Evolutionary conservation across 2,113 vertebrate species (phyloP).

Genomic region (Prunella fulvescens): DNA sequence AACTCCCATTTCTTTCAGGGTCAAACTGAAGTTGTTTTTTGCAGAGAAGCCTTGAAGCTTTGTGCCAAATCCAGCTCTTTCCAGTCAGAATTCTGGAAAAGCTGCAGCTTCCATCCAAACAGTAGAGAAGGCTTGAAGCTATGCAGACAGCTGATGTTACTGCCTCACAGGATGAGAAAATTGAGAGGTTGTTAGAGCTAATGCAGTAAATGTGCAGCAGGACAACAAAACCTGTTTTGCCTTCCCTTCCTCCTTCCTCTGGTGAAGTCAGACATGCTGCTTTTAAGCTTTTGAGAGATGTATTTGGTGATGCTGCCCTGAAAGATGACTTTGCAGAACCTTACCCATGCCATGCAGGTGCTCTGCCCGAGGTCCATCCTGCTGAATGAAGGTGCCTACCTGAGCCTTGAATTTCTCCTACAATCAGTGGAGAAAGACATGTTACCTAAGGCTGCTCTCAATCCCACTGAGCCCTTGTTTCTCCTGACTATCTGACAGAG

Average conservation of each 20-base stretch:
- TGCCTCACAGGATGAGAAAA: not conserved
- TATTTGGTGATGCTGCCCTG: not conserved
- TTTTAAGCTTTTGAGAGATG: not conserved
- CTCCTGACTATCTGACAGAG: not conserved
- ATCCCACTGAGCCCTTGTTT: not conserved
- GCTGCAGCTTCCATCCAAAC: not conserved
- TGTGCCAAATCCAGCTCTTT: not conserved
- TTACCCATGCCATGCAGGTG: not conserved
- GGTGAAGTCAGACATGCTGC: not conserved
- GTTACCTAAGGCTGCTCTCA: not conserved
- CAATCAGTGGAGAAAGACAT: not conserved
- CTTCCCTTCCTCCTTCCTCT: not conserved
- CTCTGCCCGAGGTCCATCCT: fast-evolving
- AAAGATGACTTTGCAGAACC: not conserved
- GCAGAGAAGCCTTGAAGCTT: not conserved
- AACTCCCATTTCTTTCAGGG: not conserved
- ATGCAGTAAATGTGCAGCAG: not conserved
- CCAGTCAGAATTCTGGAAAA: not conserved
- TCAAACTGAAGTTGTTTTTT: not conserved
- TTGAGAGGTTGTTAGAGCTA: not conserved
- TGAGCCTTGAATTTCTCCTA: not conserved
- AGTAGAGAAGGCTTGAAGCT: not conserved
- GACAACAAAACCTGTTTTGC: not conserved
- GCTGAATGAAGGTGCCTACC: not conserved
- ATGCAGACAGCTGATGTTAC: not conserved